Base-by-base conservation (phyloP, 2,797 vertebrate genomes). In the Melanitta fusca region DNA sequence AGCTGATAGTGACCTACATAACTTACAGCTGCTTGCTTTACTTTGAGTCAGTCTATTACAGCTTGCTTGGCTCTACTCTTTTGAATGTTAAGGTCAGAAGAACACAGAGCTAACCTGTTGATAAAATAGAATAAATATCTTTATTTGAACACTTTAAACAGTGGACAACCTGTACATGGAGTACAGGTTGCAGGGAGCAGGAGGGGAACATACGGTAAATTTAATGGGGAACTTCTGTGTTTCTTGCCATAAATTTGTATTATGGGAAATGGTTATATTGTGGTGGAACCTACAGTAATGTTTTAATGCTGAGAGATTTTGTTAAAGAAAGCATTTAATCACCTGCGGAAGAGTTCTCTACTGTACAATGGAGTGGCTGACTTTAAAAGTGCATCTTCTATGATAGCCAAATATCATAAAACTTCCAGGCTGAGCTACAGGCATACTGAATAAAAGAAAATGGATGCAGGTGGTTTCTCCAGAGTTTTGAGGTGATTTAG, bases 51-150 rank as follows among this genome's bases (percentile, higher is more conserved):
- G 45, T 13, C 21, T 73, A 19, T 60, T 77, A 22, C 38, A 80
- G 54, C 22, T 58, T 83, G 18, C 21, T 93, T 88, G 36, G 19
- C 17, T 45, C 36, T 47, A 69, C 38, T n/a, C 6, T 77, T 94
- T 81, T 60, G 89, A 84, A 39, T 54, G 27, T 61, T 85, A 71
- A 66, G n/a, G 53, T 72, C 77, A 96, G 72, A 85, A 86, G 84
- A 34, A 11, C 15, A 82, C 17, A 75, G 65, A 89, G 28, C 27
- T 54, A 94, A 71, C 21, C 20, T 28, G 36, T 25, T 85, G 77
- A 88, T 53, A 92, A 80, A 94, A 75, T 80, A 96, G 96, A 95
- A 95, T 54, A 96, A 89, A 85, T 88, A 93, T 85, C 94, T 95
- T 95, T 97, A 89, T 96, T 92, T 89, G 85, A 89, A 41, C 64